phyloP scores from a whole-genome alignment of 2,888 invertebrate genomes.

The Netelia virgata region DNA sequence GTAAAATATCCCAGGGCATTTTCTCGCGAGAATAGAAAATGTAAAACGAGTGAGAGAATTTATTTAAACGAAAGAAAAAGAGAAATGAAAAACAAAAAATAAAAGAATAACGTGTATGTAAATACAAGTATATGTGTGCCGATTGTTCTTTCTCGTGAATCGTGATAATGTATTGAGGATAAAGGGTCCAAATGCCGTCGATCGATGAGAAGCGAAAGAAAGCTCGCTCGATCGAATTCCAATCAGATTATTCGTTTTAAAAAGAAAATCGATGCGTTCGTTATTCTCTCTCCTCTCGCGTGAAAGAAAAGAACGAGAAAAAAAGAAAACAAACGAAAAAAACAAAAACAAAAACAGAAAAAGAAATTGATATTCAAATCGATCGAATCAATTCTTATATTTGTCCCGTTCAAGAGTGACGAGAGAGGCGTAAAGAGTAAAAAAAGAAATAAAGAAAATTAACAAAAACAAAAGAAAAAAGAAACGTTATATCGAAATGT shows the following conservation, averaged over 20 bases:
- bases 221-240: conserved; percentile 54
- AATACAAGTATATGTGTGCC: neutral
- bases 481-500: conserved; percentile 21
- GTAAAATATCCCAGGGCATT: conserved; percentile 52
- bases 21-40: neutral
- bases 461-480: conserved; percentile 28
- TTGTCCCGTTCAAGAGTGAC: conserved; percentile 35
- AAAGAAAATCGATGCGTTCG: conserved; percentile 52
- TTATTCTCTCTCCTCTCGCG: conserved; percentile 57
- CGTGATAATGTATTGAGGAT: conserved; percentile 40
- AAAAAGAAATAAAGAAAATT: neutral
- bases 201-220: conserved; percentile 40
- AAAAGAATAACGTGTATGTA: neutral
- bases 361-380: conserved; percentile 18
- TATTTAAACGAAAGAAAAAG: conserved; percentile 22
- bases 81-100: neutral
- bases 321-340: conserved; percentile 7
- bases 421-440: neutral
- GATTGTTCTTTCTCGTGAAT: conserved; percentile 30
- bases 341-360: neutral
- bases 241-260: conserved; percentile 31
- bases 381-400: conserved; percentile 20
- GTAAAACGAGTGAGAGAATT: conserved; percentile 18
- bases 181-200: conserved; percentile 55
- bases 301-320: conserved; percentile 1